Evolutionary conservation across 30 jellyfish, hydroid and myxozoan species (phyloP).

Genomic region (Morbakka virulenta): DNA sequence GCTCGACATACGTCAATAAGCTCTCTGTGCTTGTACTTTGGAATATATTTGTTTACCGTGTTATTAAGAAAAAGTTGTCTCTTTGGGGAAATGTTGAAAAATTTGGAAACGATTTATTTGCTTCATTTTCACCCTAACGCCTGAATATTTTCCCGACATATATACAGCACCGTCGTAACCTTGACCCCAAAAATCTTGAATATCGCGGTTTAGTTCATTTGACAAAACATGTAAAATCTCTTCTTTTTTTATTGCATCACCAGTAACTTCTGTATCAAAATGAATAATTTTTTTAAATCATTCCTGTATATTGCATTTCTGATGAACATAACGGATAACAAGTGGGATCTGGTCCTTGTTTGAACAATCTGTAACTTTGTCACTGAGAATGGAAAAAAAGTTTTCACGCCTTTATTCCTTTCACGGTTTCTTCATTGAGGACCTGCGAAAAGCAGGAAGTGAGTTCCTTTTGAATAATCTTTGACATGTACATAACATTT

Average conservation of each 20-base stretch:
- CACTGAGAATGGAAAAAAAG: slow-evolving; percentile 14
- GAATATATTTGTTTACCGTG: not conserved
- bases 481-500: slow-evolving; percentile 33
- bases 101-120: not conserved
- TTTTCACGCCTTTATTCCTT: not conserved
- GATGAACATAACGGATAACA: slow-evolving; percentile 20
- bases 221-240: not conserved
- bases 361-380: slow-evolving; percentile 36
- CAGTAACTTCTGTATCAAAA: slow-evolving; percentile 8
- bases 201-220: not conserved
- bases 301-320: slow-evolving; percentile 3
- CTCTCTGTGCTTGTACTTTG: not conserved
- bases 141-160: slow-evolving; percentile 21
- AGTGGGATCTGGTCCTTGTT: slow-evolving; percentile 43
- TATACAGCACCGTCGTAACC: slow-evolving; percentile 28
- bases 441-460: slow-evolving; percentile 30
- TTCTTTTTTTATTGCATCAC: slow-evolving; percentile 1
- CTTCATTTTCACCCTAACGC: not conserved
- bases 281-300: not conserved
- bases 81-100: slow-evolving; percentile 2
- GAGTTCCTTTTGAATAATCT: slow-evolving; percentile 40
- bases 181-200: not conserved
- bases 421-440: not conserved
- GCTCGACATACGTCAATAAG: not conserved
- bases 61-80: not conserved